These are phyloP conservation scores for Ceratoteleas bidentatus DNA, from an alignment of 1,140 invertebrate species.

Conservation along the genomic window DNA sequence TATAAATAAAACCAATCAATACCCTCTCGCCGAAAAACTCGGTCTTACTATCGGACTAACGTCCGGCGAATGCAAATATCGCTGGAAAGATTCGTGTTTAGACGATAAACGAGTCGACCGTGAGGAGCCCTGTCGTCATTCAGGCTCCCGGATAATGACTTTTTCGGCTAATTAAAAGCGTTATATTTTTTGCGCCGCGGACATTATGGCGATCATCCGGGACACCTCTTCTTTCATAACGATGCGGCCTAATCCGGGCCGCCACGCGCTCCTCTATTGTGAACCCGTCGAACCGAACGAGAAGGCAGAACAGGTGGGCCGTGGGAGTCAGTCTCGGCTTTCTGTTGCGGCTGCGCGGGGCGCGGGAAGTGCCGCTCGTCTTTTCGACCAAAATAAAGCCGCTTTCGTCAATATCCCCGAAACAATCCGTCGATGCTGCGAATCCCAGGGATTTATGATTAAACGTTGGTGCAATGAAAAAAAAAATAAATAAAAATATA, in stretches of 20 bases:
- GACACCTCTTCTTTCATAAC: constrained; percentile 49
- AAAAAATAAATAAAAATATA: too few relatives aligned
- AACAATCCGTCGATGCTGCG: too few relatives aligned
- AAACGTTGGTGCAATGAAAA: too few relatives aligned
- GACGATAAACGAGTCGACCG: constrained; percentile 14
- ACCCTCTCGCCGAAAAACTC: constrained; percentile 10
- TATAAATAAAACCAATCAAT: constrained; percentile 20
- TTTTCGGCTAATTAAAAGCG: constrained; percentile 43
- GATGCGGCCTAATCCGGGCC: constrained; percentile 45
- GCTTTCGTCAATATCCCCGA: neutral
- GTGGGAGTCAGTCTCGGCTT: constrained; percentile 68
- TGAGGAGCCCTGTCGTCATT: neutral
- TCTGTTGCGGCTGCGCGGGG: constrained; percentile 42
- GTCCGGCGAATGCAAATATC: constrained; percentile 31
- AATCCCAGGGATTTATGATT: too few relatives aligned
- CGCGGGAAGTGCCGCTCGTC: neutral
- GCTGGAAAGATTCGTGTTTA: constrained; percentile 16
- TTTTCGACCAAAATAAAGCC: neutral
- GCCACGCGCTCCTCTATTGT: constrained; percentile 63
- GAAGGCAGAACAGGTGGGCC: constrained; percentile 72
- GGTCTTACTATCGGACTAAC: constrained; percentile 15
- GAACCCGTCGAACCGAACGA: constrained; percentile 49
- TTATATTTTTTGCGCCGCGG: constrained; percentile 28
- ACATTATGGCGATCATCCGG: constrained; percentile 21
- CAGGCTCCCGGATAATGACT: constrained; percentile 22